Evolutionary conservation across 2,113 vertebrate genomes (phyloP), one percentile per base, ranked within the genome.

Genomic region (Apus apus): DNA sequence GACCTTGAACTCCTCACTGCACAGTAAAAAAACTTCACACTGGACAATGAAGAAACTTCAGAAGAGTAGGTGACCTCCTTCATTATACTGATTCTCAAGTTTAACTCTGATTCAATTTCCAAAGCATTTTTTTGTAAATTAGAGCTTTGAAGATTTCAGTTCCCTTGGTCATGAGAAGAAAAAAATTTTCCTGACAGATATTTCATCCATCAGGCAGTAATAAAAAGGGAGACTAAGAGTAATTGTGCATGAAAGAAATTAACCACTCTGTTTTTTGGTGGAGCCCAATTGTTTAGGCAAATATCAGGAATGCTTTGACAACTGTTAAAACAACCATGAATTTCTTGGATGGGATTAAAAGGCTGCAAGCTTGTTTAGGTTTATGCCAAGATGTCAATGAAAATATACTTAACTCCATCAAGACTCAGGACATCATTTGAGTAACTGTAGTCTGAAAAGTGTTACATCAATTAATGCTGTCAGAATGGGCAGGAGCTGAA

Each of bases 381-480:
- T 67, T 58, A 64, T 6, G 3, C 3, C 13, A 53, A 26, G 20
- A 17, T 2, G 1, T 46, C 0, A 0, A 15, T 36, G n/a, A 13
- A 10, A 64, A 10, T 19, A 45, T 6, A 15, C 4, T 68, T 53
- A 60, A 6, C 15, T 60, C n/a, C 29, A 70, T 56, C 68, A 81
- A 51, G 20, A n/a, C 32, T 72, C 29, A 34, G 17, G 54, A 27
- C 5, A 61, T 30, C 8, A 45, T 3, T 81, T 20, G 11, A 46
- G 8, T 61, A 84, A 13, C 8, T 43, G 22, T 21, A 65, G 2
- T 1, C 30, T 32, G 11, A 26, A n/a, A 82, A 74, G 5, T 26
- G 6, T 40, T 38, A 36, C 3, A 19, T 46, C 50, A 81, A 23
- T 46, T 68, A 71, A 87, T 36, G 3, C 48, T 73, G 9, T 70